These are phyloP conservation scores for Pheosia tremula DNA, from an alignment of 2,888 invertebrate genomes.

Conservation along the genomic window DNA sequence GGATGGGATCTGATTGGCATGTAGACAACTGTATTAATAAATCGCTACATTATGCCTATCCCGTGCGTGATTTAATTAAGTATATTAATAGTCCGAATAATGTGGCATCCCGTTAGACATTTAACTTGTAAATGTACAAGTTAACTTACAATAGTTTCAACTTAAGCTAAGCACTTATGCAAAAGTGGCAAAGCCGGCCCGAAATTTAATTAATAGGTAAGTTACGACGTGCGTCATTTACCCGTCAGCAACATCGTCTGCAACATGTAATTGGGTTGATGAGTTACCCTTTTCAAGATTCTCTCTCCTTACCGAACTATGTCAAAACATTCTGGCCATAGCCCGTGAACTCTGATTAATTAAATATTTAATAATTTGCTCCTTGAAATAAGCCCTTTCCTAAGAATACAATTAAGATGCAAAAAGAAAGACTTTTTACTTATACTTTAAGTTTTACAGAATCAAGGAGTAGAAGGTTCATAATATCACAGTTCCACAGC, in stretches of 20 bases:
- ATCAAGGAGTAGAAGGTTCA: too few relatives aligned
- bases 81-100: neutral
- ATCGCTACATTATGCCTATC: too few relatives aligned
- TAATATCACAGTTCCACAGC: too few relatives aligned
- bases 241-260: conserved; percentile 3
- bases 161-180: conserved; percentile 7
- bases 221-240: conserved; percentile 6
- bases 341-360: conserved; percentile 4
- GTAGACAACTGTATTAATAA: too few relatives aligned
- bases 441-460: neutral
- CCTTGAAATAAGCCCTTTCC: neutral
- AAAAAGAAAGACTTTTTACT: neutral
- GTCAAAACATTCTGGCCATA: conserved; percentile 5
- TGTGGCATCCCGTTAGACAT: neutral
- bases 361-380: conserved; percentile 1
- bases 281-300: conserved; percentile 8
- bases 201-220: conserved; percentile 8
- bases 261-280: conserved; percentile 7
- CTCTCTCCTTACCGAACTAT: conserved; percentile 1
- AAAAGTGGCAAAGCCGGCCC: conserved; percentile 2
- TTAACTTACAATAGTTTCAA: neutral
- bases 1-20: too few relatives aligned
- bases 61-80: too few relatives aligned
- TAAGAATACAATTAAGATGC: neutral
- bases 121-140: conserved; percentile 1